Conservation (phyloP, 2,888 invertebrate species). For the Actias luna region DNA sequence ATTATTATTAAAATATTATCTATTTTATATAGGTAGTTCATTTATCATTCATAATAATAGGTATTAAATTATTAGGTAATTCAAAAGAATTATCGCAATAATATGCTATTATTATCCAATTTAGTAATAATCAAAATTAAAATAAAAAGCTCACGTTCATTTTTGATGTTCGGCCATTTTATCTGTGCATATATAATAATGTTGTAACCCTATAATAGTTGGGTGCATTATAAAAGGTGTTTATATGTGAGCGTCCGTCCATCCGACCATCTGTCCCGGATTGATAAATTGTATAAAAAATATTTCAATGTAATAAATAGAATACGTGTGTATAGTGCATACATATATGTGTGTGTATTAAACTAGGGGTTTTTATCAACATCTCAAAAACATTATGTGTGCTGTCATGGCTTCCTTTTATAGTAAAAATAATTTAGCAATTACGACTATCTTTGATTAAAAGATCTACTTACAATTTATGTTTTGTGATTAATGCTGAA, state of each 20-base stretch:
- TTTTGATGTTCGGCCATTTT: slow-evolving; percentile 52
- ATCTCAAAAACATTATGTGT: slow-evolving; percentile 28
- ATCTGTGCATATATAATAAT: slow-evolving; percentile 66
- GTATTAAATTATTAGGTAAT: no score
- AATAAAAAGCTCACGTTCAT: neutral
- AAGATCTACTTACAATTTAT: neutral
- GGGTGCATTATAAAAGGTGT: slow-evolving; percentile 74
- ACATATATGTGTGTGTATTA: slow-evolving; percentile 46
- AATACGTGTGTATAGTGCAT: no score
- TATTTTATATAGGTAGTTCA: no score
- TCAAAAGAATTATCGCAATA: neutral
- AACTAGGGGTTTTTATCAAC: slow-evolving; percentile 38
- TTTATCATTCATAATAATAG: no score
- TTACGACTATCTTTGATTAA: neutral
- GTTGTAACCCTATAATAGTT: slow-evolving; percentile 71
- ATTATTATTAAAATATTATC: no score
- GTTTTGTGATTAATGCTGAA: no score
- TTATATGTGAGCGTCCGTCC: slow-evolving; percentile 55
- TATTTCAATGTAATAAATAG: slow-evolving; percentile 49
- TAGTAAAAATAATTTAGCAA: slow-evolving; percentile 10
- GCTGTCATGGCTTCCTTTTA: slow-evolving; percentile 26
- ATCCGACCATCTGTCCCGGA: slow-evolving; percentile 69
- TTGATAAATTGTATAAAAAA: slow-evolving; percentile 79
- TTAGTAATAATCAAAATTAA: neutral
- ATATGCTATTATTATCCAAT: neutral